Conservation (phyloP, 2,888 invertebrate species). For the Fragum whitleyi region DNA sequence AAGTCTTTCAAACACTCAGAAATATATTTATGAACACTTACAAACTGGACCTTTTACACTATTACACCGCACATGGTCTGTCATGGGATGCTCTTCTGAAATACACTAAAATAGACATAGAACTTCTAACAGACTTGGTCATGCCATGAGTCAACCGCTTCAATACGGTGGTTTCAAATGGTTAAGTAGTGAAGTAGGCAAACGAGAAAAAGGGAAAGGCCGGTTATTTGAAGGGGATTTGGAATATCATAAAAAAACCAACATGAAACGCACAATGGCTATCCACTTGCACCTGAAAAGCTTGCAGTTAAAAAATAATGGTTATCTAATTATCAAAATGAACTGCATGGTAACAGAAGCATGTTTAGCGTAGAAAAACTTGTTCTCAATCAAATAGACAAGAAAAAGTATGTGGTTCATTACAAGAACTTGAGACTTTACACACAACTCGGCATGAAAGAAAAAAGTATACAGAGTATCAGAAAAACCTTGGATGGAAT, state of each 20-base stretch:
- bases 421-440: background rate
- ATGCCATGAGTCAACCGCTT: constrained; percentile 64
- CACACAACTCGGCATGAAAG: background rate
- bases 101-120: constrained; percentile 69
- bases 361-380: constrained; percentile 41
- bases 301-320: constrained; percentile 11
- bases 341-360: constrained; percentile 21
- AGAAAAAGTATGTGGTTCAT: too few relatives aligned
- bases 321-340: constrained; percentile 3
- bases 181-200: constrained; percentile 56
- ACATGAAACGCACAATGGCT: constrained; percentile 47
- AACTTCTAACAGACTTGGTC: constrained; percentile 75
- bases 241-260: constrained; percentile 22
- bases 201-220: constrained; percentile 51
- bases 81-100: too few relatives aligned
- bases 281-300: constrained; percentile 49
- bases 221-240: constrained; percentile 33
- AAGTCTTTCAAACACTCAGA: constrained; percentile 44
- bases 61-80: too few relatives aligned
- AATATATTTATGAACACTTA: constrained; percentile 75
- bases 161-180: constrained; percentile 78
- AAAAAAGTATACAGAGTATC: background rate
- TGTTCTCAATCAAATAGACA: constrained; percentile 64
- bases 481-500: constrained; percentile 9
- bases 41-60: constrained; percentile 20